Percentiles rank a stretch among this genome's conserved stretches.
phyloP scores from a whole-genome alignment of 2,797 vertebrate species.

The Alcedo atthis region DNA sequence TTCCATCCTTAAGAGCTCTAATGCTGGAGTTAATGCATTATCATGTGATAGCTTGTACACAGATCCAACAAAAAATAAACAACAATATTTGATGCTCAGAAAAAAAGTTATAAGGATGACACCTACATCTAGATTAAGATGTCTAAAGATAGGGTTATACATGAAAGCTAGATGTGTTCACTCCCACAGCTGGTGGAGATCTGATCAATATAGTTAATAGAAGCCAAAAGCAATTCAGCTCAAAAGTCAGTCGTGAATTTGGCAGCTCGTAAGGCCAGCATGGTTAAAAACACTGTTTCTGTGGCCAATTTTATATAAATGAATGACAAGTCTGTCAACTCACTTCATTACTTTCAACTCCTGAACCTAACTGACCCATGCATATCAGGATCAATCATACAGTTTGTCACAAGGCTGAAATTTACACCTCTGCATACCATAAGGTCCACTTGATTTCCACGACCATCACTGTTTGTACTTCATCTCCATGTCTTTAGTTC shows the following conservation, averaged over 20 bases:
- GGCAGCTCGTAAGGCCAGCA: neutral
- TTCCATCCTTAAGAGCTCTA: neutral
- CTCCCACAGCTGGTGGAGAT: neutral
- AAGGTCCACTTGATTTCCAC: neutral
- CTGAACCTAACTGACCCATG: neutral
- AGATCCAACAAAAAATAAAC: neutral
- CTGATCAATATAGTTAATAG: neutral
- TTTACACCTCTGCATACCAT: neutral
- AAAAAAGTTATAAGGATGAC: neutral
- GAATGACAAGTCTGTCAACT: neutral
- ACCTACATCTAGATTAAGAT: neutral
- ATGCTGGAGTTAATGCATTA: neutral
- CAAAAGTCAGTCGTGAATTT: neutral
- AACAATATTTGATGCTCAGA: neutral
- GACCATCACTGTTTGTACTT: neutral
- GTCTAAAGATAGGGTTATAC: neutral
- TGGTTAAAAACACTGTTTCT: neutral
- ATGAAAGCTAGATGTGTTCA: neutral
- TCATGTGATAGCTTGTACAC: neutral
- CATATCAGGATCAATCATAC: neutral
- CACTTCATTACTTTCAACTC: neutral
- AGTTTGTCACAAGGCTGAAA: neutral
- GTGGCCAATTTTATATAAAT: neutral
- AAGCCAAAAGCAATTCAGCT: neutral
- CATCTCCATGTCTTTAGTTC: neutral